These are phyloP conservation scores for Tryphoninae sp. DNA, from an alignment of 2,888 invertebrate species.

Conservation along the genomic window DNA sequence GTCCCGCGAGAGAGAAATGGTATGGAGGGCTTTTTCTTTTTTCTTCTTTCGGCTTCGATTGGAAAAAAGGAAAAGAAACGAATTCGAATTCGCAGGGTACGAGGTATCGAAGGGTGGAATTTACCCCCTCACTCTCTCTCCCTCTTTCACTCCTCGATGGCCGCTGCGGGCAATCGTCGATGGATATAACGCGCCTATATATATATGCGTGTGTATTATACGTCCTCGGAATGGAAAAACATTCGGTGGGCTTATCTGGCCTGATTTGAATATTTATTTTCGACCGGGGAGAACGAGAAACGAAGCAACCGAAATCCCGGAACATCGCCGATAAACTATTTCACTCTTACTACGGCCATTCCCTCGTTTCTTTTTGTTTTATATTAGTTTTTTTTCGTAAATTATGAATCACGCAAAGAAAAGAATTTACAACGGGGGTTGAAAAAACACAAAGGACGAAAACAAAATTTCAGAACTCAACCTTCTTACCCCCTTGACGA, in stretches of 20 bases:
- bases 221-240: conserved; percentile 32
- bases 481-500: no score
- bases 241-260: conserved; percentile 21
- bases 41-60: conserved; percentile 22
- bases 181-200: neutral
- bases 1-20: conserved; percentile 13
- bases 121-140: neutral
- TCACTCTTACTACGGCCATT: neutral
- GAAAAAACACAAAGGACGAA: neutral
- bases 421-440: neutral
- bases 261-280: conserved; percentile 55
- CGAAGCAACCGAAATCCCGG: neutral
- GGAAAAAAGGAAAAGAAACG: conserved; percentile 13
- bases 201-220: conserved; percentile 13
- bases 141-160: neutral
- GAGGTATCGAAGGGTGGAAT: conserved; percentile 22
- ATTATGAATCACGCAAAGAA: conserved; percentile 29
- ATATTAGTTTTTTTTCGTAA: neutral
- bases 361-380: no score
- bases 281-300: conserved; percentile 16
- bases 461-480: neutral
- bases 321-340: conserved; percentile 27
- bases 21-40: neutral
- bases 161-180: neutral
- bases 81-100: neutral